These are phyloP conservation scores for Sialia sialis DNA, from an alignment of 2,113 vertebrate species.

Conservation along the genomic window DNA sequence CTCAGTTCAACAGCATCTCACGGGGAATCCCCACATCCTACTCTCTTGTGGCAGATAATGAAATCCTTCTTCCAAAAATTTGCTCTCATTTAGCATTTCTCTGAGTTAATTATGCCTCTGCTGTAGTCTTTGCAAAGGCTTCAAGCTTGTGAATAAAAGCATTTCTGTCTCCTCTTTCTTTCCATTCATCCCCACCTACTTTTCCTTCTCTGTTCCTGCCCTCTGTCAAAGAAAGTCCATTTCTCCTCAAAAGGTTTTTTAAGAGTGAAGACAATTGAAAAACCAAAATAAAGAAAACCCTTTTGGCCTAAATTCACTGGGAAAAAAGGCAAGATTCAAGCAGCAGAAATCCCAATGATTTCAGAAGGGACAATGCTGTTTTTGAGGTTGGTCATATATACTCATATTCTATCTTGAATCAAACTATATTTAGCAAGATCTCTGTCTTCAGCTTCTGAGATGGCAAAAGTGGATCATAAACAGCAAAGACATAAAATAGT, in stretches of 20 bases:
- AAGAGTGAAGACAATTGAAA: not conserved
- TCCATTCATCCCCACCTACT: not conserved
- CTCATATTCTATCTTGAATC: not conserved
- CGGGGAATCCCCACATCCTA: not conserved
- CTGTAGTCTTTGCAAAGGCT: not conserved
- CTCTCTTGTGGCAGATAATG: not conserved
- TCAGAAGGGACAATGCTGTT: not conserved
- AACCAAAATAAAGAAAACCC: not conserved
- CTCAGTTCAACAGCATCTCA: not conserved
- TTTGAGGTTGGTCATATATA: not conserved
- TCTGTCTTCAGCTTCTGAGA: not conserved
- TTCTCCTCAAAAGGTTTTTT: not conserved
- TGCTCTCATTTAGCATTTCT: not conserved
- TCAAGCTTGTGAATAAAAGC: not conserved
- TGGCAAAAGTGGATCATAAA: not conserved
- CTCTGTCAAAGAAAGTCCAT: not conserved
- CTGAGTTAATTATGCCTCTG: not conserved
- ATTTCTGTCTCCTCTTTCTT: not conserved
- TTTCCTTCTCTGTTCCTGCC: not conserved
- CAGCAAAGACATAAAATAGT: not conserved
- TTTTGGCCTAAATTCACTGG: not conserved
- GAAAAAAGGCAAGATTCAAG: not conserved
- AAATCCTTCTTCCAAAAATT: not conserved
- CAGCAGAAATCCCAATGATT: not conserved
- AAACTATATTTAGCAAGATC: not conserved